A percentile compares a stretch with the other conserved stretches of the same genome.
Evolutionary conservation across 2,113 vertebrate species (phyloP).

Genomic region (Eulacestoma nigropectus): DNA sequence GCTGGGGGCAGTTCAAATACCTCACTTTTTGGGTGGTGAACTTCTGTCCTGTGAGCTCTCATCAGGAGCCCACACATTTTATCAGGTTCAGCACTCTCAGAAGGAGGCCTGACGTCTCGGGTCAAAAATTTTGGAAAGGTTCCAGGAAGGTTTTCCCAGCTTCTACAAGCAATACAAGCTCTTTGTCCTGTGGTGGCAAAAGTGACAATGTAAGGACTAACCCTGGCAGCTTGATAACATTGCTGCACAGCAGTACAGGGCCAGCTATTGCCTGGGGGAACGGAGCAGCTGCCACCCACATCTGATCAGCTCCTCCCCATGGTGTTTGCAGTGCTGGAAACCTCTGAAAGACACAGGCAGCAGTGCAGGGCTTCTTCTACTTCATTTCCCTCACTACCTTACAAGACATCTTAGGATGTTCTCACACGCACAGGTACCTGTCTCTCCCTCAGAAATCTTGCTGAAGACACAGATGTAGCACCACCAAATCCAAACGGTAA

Average conservation of each 20-base stretch:
- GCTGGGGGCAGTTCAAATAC: neutral
- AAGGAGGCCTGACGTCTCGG: neutral
- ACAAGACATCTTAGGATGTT: neutral
- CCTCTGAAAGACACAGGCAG: neutral
- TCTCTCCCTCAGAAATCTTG: neutral
- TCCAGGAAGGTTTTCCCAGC: neutral
- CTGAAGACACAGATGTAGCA: neutral
- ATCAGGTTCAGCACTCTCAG: neutral
- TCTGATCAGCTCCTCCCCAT: neutral
- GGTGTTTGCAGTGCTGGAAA: neutral
- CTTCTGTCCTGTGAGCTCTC: neutral
- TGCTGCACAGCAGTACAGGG: neutral
- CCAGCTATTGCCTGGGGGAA: neutral
- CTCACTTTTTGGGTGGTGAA: neutral
- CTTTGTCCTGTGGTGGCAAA: too few relatives aligned
- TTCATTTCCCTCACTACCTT: neutral
- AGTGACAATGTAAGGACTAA: too few relatives aligned
- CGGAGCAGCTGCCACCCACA: neutral
- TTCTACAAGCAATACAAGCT: neutral
- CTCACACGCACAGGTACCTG: neutral
- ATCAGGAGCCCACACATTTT: neutral
- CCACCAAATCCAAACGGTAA: neutral
- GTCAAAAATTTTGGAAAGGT: neutral
- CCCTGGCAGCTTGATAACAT: neutral
- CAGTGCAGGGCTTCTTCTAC: neutral